Percentiles rank a stretch among this genome's conserved stretches.
phyloP scores from a whole-genome alignment of 2,113 vertebrate genomes.

The Proteles cristata region DNA sequence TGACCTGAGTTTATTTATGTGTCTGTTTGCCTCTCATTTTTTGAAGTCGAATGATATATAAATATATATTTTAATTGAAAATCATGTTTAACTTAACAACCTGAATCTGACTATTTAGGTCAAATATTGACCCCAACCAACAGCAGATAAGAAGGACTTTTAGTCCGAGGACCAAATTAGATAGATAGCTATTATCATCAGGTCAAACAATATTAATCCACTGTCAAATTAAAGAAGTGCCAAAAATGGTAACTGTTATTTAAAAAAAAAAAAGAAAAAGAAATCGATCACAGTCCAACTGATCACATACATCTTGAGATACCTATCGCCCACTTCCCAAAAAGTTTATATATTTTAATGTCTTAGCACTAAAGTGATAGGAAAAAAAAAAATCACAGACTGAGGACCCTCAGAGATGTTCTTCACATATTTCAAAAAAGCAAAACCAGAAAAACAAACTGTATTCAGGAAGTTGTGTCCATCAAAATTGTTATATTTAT shows the following conservation, averaged over 20 bases:
- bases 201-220: constrained; percentile 58
- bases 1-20: not conserved
- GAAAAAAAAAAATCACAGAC: not conserved
- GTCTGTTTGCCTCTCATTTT: not conserved
- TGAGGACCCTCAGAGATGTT: not conserved
- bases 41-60: not conserved
- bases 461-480: not conserved
- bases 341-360: constrained; percentile 32
- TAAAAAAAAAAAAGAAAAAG: constrained; percentile 45
- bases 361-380: not conserved
- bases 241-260: constrained; percentile 56
- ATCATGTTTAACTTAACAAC: constrained; percentile 14
- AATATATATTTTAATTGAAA: not conserved
- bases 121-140: not conserved
- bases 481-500: not conserved
- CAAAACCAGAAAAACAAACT: not conserved
- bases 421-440: not conserved
- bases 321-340: not conserved
- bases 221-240: constrained; percentile 59
- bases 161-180: not conserved
- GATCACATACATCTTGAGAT: constrained; percentile 57
- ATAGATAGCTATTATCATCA: constrained; percentile 47
- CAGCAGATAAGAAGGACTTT: constrained; percentile 28
- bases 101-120: not conserved
- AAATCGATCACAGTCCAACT: constrained; percentile 61